phyloP scores from a whole-genome alignment of 1,140 invertebrate species.

The Lordiphosa stackelbergi region DNA sequence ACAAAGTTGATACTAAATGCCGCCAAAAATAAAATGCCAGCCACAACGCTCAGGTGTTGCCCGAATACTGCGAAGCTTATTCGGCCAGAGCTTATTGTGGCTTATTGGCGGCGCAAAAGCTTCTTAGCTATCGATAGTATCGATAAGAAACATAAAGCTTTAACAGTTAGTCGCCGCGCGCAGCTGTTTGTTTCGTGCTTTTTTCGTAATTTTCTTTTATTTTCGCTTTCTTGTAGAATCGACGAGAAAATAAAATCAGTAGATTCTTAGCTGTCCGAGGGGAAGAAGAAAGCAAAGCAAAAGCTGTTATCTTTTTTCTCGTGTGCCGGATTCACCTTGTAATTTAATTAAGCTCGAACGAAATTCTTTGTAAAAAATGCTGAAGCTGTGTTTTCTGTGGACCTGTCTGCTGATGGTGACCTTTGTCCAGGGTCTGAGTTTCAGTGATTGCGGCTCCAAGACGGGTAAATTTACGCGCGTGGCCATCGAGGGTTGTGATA shows the following conservation, averaged over 20 bases:
- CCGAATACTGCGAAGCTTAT: conserved; percentile 5
- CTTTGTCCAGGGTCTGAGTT: conserved; percentile 34
- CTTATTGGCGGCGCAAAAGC: neutral
- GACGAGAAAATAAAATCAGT: conserved; percentile 29
- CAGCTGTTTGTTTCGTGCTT: conserved; percentile 41
- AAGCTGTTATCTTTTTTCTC: neutral
- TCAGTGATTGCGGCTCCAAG: conserved; percentile 79
- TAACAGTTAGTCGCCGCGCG: conserved; percentile 32
- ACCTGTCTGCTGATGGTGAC: conserved; percentile 37
- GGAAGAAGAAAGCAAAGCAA: conserved; percentile 3
- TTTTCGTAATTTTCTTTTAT: conserved; percentile 10
- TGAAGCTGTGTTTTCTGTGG: conserved; percentile 42
- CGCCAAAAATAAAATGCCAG: conserved; percentile 20
- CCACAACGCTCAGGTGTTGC: conserved; percentile 8
- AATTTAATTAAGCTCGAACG: conserved; percentile 54
- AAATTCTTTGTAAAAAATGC: conserved; percentile 32
- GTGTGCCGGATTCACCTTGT: conserved; percentile 26
- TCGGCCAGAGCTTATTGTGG: conserved; percentile 20
- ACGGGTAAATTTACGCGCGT: conserved; percentile 79
- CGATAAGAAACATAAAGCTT: conserved; percentile 21
- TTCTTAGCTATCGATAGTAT: conserved; percentile 13
- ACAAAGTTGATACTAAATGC: conserved; percentile 27
- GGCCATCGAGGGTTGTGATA: conserved; percentile 79
- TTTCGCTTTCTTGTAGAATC: conserved; percentile 22
- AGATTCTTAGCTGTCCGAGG: conserved; percentile 47